Evolutionary conservation across 2,797 vertebrate species (phyloP).

Genomic region (Pterois miles): DNA sequence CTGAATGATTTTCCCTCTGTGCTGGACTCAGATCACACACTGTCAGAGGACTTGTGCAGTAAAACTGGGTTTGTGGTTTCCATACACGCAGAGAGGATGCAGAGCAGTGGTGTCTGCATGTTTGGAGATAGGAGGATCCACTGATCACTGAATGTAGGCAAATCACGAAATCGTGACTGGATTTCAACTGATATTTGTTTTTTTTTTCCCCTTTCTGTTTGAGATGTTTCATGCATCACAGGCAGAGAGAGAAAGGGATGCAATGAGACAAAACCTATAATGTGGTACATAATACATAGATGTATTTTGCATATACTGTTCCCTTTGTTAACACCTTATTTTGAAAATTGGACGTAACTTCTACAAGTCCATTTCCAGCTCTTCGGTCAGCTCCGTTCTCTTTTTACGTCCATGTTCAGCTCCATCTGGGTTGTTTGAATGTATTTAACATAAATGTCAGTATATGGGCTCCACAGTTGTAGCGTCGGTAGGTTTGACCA

Average conservation of each 20-base stretch:
- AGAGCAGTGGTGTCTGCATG: slow-evolving; percentile 33
- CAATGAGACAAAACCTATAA: neutral
- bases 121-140: slow-evolving; percentile 51
- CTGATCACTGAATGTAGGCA: neutral
- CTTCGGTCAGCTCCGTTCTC: too few relatives aligned
- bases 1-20: slow-evolving; percentile 52
- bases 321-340: too few relatives aligned
- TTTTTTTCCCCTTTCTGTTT: neutral
- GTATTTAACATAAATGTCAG: too few relatives aligned
- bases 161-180: neutral
- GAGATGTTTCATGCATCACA: neutral
- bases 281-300: too few relatives aligned
- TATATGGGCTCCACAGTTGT: too few relatives aligned
- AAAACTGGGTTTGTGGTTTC: slow-evolving; percentile 16
- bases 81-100: slow-evolving; percentile 35
- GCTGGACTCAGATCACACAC: slow-evolving; percentile 38
- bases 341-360: too few relatives aligned
- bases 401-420: too few relatives aligned
- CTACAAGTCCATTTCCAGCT: too few relatives aligned
- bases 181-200: neutral
- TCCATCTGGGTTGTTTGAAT: too few relatives aligned
- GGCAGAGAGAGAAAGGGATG: neutral
- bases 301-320: too few relatives aligned
- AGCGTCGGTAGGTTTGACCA: too few relatives aligned
- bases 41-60: slow-evolving; percentile 24